A percentile compares a stretch with the other conserved stretches of the same genome.
These are phyloP conservation scores for Oscheius sp. DNA, from an alignment of 2,888 invertebrate genomes.

Conservation along the genomic window DNA sequence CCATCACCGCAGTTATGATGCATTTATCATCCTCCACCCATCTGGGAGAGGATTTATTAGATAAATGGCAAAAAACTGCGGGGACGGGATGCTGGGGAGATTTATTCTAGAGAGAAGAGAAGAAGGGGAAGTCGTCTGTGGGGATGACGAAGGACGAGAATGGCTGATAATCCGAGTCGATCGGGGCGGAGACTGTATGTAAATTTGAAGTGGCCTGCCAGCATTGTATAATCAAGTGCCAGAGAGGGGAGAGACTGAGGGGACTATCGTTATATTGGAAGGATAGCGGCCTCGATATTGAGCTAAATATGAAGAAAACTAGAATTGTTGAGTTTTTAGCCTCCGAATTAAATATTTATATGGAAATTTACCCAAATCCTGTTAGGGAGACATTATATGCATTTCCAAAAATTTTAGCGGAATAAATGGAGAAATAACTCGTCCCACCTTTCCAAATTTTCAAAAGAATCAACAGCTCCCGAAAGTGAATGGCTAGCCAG, in stretches of 20 bases:
- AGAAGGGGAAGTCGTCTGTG: background rate
- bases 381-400: too few relatives aligned
- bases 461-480: too few relatives aligned
- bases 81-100: slow-evolving; percentile 32
- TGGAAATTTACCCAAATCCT: too few relatives aligned
- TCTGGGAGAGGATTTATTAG: too few relatives aligned
- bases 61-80: slow-evolving; percentile 54
- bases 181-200: too few relatives aligned
- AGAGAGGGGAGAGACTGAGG: slow-evolving; percentile 2
- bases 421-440: too few relatives aligned
- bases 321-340: too few relatives aligned
- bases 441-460: too few relatives aligned
- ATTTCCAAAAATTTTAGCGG: too few relatives aligned
- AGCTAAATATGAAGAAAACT: background rate
- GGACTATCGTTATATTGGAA: background rate
- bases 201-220: too few relatives aligned
- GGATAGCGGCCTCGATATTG: slow-evolving; percentile 20
- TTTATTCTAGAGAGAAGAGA: background rate
- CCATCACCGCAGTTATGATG: slow-evolving; percentile 62
- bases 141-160: background rate
- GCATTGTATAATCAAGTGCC: background rate
- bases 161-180: background rate
- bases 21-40: slow-evolving; percentile 50
- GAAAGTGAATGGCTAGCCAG: too few relatives aligned
- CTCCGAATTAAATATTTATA: too few relatives aligned